Conservation (phyloP, 2,113 vertebrate species). For the Sinocyclocheilus grahami region DNA sequence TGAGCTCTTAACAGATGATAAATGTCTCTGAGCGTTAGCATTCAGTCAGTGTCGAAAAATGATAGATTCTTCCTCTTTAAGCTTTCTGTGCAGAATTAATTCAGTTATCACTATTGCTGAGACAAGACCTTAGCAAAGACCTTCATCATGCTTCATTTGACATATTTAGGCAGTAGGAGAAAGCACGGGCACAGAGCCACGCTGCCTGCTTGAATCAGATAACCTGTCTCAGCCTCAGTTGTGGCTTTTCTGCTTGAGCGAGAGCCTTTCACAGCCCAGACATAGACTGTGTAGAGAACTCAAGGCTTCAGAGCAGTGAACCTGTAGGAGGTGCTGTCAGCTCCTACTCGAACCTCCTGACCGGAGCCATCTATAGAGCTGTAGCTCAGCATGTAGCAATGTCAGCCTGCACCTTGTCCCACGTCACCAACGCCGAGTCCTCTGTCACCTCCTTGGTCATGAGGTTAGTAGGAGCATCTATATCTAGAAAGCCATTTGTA, state of each 20-base stretch:
- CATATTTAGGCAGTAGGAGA: neutral
- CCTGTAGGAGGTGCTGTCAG: neutral
- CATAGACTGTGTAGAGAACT: constrained; percentile 71
- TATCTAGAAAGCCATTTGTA: constrained; percentile 46
- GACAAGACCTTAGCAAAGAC: constrained; percentile 8
- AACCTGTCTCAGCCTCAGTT: constrained; percentile 76
- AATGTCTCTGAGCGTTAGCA: neutral
- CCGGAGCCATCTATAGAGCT: too few relatives aligned
- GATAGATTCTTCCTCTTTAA: neutral
- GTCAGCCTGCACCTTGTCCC: too few relatives aligned
- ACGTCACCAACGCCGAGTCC: neutral
- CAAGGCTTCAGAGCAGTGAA: constrained; percentile 76
- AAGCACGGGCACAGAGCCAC: neutral
- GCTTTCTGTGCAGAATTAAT: neutral
- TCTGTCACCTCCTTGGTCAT: too few relatives aligned
- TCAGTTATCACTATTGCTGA: constrained; percentile 9
- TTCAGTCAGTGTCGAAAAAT: neutral
- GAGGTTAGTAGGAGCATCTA: too few relatives aligned
- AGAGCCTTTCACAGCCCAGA: constrained; percentile 78
- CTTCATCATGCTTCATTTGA: constrained; percentile 14
- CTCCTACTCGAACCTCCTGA: too few relatives aligned
- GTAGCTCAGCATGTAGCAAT: too few relatives aligned
- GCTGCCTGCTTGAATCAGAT: neutral
- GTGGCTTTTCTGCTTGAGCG: constrained; percentile 73
- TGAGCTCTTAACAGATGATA: neutral